Evolutionary conservation across 1,140 invertebrate species (phyloP), one percentile per base, ranked within the genome.

Genomic region (Drosophila athabasca): DNA sequence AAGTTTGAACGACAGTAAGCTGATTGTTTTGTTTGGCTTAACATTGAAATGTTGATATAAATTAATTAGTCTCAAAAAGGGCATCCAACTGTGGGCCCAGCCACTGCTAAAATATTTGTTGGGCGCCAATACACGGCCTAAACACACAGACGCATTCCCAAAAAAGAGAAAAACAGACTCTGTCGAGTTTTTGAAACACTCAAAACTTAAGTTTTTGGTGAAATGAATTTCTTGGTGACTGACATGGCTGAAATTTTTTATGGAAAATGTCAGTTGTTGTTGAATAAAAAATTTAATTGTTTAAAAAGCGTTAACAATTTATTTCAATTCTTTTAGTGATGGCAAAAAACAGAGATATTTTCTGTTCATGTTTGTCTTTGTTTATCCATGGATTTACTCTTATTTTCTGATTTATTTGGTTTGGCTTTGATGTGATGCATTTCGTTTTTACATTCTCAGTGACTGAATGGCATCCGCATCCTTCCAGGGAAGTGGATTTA

Each of bases 1-100:
- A 44, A 61, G 57, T 52, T 77, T 67, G 59, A 80, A 66, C 62
- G 83, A 87, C 83, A 87, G 76, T 88, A 87, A 87, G 83, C 79
- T 88, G 79, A 88, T 79, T 87, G 83, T 83, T 87, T 87, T 88
- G 83, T 88, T 87, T 69, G 83, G 79, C 83, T 83, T 87, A 88
- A 81, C 83, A 87, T 83, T 87, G 83, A 87, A 87, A 87, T 87
- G 83, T 88, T 87, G 83, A 87, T 87, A 83, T 87, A 88, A 87
- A 87, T 88, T 88, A 87, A 87, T 87, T 87, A 87, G 83, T 79
- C 78, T 72, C 75, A 67, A 79, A 79, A 66, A 57, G 76, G 70
- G 54, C 45, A 57, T 35, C 64, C 17, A 45, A 39, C 55, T 31
- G 48, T 43, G 35, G 35, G 35, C 46, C 62, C 22, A 41, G 35